A percentile compares a stretch with the other conserved stretches of the same genome.
Evolutionary conservation across 2,113 vertebrate genomes (phyloP).

Genomic region (Taurulus bubalis): DNA sequence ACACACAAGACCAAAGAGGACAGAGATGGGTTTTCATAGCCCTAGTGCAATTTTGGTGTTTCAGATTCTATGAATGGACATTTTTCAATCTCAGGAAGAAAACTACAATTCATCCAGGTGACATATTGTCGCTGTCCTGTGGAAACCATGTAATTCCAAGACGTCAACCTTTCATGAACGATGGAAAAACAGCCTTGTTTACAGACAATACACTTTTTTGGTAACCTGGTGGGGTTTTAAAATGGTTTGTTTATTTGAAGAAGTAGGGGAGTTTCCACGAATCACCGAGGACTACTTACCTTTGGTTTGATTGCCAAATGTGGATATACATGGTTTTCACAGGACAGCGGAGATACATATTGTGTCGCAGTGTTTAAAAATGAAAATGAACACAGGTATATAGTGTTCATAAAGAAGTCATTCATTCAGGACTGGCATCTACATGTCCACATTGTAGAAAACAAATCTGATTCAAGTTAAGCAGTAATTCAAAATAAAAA

Average conservation of each 20-base stretch:
- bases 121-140: neutral
- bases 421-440: neutral
- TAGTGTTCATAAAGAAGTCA: neutral
- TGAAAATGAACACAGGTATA: neutral
- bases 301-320: neutral
- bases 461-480: neutral
- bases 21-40: neutral
- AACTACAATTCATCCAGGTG: conserved; percentile 17
- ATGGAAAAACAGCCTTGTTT: neutral
- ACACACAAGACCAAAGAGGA: neutral
- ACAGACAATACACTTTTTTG: neutral
- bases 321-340: neutral
- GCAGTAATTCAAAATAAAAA: neutral
- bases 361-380: neutral
- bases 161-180: neutral
- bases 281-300: neutral
- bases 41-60: conserved; percentile 9
- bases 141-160: conserved; percentile 1
- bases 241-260: neutral
- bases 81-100: neutral
- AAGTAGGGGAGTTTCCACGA: neutral
- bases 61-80: neutral
- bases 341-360: neutral
- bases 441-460: neutral
- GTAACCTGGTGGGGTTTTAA: neutral